Evolutionary conservation across 2,113 vertebrate species (phyloP).

Genomic region (Hippocampus comes): DNA sequence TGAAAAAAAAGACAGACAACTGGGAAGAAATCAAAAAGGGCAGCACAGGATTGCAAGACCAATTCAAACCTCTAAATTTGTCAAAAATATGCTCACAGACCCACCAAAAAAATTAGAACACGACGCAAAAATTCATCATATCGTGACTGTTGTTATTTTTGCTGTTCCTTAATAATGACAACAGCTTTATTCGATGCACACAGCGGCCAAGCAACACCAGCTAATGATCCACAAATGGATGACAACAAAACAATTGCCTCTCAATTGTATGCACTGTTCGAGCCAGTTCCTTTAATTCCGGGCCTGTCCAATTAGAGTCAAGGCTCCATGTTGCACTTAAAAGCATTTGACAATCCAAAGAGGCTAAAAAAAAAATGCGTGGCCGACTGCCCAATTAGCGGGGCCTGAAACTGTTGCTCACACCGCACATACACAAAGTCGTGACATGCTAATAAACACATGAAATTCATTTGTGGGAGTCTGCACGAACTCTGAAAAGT

Average conservation of each 20-base stretch:
- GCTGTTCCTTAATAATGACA: not conserved
- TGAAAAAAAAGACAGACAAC: not conserved
- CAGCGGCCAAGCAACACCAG: not conserved
- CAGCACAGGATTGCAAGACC: not conserved
- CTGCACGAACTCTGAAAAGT: not conserved
- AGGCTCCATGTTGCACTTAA: not conserved
- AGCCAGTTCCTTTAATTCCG: not conserved
- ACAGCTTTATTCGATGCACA: not conserved
- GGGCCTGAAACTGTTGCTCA: not conserved
- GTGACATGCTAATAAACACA: not conserved
- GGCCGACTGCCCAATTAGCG: constrained; percentile 1
- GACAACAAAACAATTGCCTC: not conserved
- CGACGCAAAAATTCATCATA: not conserved
- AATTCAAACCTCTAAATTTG: not conserved
- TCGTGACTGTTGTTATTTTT: not conserved
- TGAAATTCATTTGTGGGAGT: not conserved
- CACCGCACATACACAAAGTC: not conserved
- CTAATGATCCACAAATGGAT: not conserved
- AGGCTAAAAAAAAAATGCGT: not conserved
- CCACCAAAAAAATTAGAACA: not conserved
- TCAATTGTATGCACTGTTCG: not conserved
- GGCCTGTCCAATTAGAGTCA: not conserved
- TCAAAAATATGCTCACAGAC: not conserved
- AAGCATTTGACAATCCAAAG: not conserved
- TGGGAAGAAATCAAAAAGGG: not conserved